Percentiles rank a stretch among this genome's conserved stretches.
Conservation (phyloP, 1,140 invertebrate species). For the Venturia canescens region DNA sequence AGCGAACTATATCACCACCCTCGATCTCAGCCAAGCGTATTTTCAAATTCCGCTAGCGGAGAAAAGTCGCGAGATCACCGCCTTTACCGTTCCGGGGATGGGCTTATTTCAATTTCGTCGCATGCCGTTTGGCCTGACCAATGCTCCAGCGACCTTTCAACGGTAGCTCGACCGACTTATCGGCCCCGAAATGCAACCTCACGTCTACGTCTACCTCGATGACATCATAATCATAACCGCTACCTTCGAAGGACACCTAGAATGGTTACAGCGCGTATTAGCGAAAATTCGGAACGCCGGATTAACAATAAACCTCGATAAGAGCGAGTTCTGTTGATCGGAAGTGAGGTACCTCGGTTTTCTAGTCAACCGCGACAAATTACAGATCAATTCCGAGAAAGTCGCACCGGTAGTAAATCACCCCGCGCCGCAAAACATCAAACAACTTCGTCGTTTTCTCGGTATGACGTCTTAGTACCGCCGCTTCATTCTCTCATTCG, state of each 20-base stretch:
- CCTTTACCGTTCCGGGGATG: constrained; percentile 61
- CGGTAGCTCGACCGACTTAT: constrained; percentile 66
- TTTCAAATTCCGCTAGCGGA: constrained; percentile 61
- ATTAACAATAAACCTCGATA: constrained; percentile 59
- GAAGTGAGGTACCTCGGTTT: constrained; percentile 69
- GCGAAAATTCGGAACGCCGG: constrained; percentile 45
- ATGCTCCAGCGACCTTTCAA: constrained; percentile 67
- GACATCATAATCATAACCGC: constrained; percentile 64
- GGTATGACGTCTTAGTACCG: constrained; percentile 70
- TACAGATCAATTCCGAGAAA: constrained; percentile 67
- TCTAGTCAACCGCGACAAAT: constrained; percentile 61
- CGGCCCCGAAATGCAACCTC: constrained; percentile 57
- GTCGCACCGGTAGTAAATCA: constrained; percentile 53
- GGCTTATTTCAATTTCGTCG: constrained; percentile 62
- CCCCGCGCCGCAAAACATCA: constrained; percentile 61
- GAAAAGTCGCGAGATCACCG: constrained; percentile 63
- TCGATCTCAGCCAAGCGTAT: constrained; percentile 65
- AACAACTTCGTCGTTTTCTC: constrained; percentile 71
- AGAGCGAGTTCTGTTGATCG: constrained; percentile 65
- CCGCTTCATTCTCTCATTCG: constrained; percentile 68
- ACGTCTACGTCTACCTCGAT: constrained; percentile 62
- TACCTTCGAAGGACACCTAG: constrained; percentile 66
- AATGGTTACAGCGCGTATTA: constrained; percentile 54
- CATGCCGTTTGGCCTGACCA: constrained; percentile 70
- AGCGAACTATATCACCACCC: constrained; percentile 54